Conservation (phyloP, 1,140 invertebrate species). For the Diploscapter pachys region DNA sequence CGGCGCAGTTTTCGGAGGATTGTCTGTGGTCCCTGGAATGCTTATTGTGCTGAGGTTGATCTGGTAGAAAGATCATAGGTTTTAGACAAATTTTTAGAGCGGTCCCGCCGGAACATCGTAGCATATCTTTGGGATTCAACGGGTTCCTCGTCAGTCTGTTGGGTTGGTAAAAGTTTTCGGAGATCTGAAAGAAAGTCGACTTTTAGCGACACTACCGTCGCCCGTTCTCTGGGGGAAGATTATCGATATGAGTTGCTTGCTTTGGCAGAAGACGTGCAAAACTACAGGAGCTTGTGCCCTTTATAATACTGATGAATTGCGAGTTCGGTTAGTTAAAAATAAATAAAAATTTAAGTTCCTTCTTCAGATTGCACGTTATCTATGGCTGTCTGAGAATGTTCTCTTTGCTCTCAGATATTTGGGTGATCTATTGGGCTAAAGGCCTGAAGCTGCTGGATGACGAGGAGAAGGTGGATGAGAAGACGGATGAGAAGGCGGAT, state of each 20-base stretch:
- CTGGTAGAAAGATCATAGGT: too few relatives aligned
- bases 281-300: constrained; percentile 57
- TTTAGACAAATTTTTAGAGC: constrained; percentile 26
- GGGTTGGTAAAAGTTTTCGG: constrained; percentile 25
- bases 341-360: not conserved
- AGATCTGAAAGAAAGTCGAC: constrained; percentile 13
- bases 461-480: constrained; percentile 10
- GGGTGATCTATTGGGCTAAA: constrained; percentile 52
- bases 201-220: constrained; percentile 59
- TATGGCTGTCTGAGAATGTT: constrained; percentile 52
- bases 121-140: constrained; percentile 56
- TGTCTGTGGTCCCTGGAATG: constrained; percentile 54
- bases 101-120: constrained; percentile 52
- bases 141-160: constrained; percentile 55
- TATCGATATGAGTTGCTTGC: constrained; percentile 58
- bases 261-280: constrained; percentile 57
- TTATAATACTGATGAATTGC: constrained; percentile 53
- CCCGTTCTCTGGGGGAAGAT: constrained; percentile 60
- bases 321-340: constrained; percentile 35
- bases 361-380: constrained; percentile 46
- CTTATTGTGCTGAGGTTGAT: constrained; percentile 47
- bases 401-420: constrained; percentile 50
- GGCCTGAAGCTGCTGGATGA: constrained; percentile 50
- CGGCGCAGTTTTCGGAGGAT: constrained; percentile 48
- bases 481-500: not conserved